These are phyloP conservation scores for Himalopsyche tibetana DNA, from an alignment of 2,888 invertebrate genomes.

Conservation along the genomic window DNA sequence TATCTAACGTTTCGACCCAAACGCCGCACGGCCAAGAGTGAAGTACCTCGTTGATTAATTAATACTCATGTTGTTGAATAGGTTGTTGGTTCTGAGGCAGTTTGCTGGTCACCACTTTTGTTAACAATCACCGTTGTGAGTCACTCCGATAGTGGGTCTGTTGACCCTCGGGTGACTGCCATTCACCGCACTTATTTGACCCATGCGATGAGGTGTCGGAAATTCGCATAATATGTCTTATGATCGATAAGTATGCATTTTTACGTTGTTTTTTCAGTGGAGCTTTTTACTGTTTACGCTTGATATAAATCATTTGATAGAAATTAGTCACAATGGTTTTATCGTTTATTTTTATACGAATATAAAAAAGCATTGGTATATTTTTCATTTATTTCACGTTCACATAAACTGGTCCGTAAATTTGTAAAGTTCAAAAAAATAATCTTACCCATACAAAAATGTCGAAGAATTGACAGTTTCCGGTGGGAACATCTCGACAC, in stretches of 20 bases:
- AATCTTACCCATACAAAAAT: too few relatives aligned
- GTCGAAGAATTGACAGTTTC: too few relatives aligned
- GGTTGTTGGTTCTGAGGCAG: neutral
- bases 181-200: neutral
- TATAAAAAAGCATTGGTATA: too few relatives aligned
- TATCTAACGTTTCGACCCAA: neutral
- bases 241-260: neutral
- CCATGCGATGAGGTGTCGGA: neutral
- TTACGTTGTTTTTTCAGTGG: too few relatives aligned
- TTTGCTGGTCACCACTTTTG: neutral
- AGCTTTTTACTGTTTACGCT: too few relatives aligned
- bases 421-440: too few relatives aligned
- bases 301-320: too few relatives aligned
- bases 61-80: neutral
- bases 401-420: too few relatives aligned
- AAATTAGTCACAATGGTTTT: too few relatives aligned
- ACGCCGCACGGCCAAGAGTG: neutral
- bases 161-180: neutral
- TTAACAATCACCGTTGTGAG: neutral
- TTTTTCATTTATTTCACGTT: too few relatives aligned
- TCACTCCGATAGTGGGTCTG: neutral
- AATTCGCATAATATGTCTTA: neutral
- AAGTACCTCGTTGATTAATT: neutral
- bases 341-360: too few relatives aligned
- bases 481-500: too few relatives aligned